These are phyloP conservation scores for Batillaria attramentaria DNA, from an alignment of 1,140 invertebrate genomes.

Conservation along the genomic window DNA sequence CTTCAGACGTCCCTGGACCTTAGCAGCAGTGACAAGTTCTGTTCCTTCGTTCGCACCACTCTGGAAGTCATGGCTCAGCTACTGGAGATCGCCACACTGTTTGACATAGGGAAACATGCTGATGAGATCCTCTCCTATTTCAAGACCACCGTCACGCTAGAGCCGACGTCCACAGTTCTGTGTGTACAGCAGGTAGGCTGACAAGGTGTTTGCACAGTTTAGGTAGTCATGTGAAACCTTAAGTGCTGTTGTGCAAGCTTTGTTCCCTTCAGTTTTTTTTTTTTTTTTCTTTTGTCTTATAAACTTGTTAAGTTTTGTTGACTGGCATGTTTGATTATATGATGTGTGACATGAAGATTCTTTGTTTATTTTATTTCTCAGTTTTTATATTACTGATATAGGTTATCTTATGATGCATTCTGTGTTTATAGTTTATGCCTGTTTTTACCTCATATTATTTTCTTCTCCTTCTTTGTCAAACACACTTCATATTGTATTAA, in stretches of 20 bases:
- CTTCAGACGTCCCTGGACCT: constrained; percentile 82
- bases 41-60: constrained; percentile 79
- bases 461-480: too few relatives aligned
- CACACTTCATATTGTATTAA: too few relatives aligned
- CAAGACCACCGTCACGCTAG: constrained; percentile 80
- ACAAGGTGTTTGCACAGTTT: not conserved
- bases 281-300: not conserved
- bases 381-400: too few relatives aligned
- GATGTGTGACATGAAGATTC: too few relatives aligned
- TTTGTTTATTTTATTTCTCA: too few relatives aligned
- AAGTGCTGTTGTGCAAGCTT: too few relatives aligned
- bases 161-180: constrained; percentile 80
- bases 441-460: too few relatives aligned
- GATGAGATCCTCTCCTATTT: constrained; percentile 88
- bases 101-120: constrained; percentile 81
- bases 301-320: not conserved
- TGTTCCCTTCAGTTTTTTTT: too few relatives aligned
- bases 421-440: too few relatives aligned
- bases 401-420: too few relatives aligned
- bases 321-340: too few relatives aligned
- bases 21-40: constrained; percentile 82
- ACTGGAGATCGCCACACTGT: constrained; percentile 83
- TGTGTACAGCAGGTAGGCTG: constrained; percentile 81
- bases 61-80: constrained; percentile 82
- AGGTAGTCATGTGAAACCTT: too few relatives aligned